phyloP scores from a whole-genome alignment of 2,797 vertebrate genomes.

The Cyprinella venusta region DNA sequence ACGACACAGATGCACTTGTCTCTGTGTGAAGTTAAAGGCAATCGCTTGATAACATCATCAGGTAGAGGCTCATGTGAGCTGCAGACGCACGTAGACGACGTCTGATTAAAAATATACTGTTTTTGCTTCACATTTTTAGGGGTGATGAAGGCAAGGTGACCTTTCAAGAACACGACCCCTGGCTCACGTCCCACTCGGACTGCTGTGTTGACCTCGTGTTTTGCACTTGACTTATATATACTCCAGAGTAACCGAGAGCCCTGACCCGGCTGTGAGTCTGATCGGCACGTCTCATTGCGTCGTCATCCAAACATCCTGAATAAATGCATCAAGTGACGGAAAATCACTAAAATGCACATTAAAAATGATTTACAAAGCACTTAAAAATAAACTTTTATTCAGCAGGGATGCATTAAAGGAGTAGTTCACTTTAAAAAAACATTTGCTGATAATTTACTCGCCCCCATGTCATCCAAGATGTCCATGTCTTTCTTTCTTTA shows the following conservation, averaged over 20 bases:
- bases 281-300: not conserved
- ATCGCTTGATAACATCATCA: conserved; percentile 12
- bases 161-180: not conserved
- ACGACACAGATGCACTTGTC: conserved; percentile 17
- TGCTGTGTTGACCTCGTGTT: not conserved
- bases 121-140: not conserved
- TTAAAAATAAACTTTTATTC: not conserved
- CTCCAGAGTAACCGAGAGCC: not conserved
- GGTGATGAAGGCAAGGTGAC: not conserved
- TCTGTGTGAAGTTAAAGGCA: not conserved
- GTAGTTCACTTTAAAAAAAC: no score
- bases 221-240: not conserved
- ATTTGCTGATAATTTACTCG: no score
- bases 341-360: not conserved
- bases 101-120: not conserved
- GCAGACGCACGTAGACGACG: not conserved
- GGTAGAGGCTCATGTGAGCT: conserved; percentile 21
- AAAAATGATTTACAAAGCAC: not conserved
- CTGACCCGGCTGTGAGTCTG: not conserved
- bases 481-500: no score
- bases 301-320: not conserved
- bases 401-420: not conserved
- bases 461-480: no score
- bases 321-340: not conserved
- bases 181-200: not conserved